Conservation (phyloP, 2,797 vertebrate species). For the Dromococcyx pavoninus region DNA sequence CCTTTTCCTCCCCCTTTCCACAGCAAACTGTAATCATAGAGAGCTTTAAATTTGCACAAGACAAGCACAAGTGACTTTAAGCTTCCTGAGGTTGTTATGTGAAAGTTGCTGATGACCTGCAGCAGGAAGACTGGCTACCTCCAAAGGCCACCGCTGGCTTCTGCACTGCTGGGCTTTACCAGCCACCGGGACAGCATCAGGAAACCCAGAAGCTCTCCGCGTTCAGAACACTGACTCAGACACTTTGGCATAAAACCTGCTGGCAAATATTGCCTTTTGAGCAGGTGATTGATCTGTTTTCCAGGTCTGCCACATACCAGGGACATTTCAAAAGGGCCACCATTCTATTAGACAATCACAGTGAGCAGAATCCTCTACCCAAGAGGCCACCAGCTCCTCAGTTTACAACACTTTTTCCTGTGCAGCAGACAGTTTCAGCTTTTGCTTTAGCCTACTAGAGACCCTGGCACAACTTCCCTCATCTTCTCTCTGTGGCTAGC, state of each 20-base stretch:
- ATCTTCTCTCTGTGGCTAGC: background rate
- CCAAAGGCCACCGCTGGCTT: background rate
- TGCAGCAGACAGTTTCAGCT: background rate
- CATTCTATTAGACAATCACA: background rate
- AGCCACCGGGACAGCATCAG: rapidly evolving
- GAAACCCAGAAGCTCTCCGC: background rate
- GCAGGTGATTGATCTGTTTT: background rate
- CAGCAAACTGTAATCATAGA: background rate
- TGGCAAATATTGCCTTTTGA: background rate
- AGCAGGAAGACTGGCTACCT: background rate
- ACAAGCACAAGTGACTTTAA: background rate
- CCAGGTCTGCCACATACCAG: background rate
- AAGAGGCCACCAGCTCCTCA: background rate
- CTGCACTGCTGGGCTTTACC: background rate
- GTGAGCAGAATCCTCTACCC: background rate
- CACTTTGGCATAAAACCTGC: background rate
- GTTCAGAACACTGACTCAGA: background rate
- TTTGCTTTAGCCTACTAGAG: background rate
- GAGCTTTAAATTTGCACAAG: rapidly evolving
- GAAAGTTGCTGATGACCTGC: background rate
- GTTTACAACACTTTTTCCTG: background rate
- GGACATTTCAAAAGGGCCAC: background rate
- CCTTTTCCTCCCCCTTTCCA: background rate
- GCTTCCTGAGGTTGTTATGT: background rate
- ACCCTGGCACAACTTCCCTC: background rate